Base-by-base conservation (phyloP, 2,888 invertebrate genomes). In the Zhuqinia jingwanae region DNA sequence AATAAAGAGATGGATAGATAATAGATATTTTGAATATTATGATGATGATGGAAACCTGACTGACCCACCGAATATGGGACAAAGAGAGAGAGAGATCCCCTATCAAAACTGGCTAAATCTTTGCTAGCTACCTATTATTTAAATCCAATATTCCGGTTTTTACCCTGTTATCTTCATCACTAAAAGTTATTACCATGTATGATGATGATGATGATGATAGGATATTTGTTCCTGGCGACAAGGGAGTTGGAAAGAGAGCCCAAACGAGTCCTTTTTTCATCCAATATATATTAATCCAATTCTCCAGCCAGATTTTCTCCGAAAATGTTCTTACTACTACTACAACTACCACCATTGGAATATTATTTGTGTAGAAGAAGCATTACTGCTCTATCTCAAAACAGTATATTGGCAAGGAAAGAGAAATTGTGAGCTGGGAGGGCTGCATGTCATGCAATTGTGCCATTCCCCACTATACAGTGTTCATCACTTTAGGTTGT, bases 261-360 rank as follows among this genome's bases (percentile, higher is more conserved):
- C 0, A 42, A 2, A 22, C 11, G 22, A 70, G 1, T 53, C 53
- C 27, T 50, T 45, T 50, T 73, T 47, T 47, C 15, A 73, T 30
- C 42, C n/a, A 36, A n/a, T 25, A 50, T 25, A n/a, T n/a, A n/a
- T n/a, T n/a, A 25, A 70, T 50, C 27, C 47, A 15, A 70, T 70
- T 45, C 50, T 50, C 17, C 68, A 73, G 27, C 17, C 68, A 73
- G 27, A 53, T 73, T 73, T 73, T 13, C 73, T 27, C 60, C 0
- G n/a, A 17, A 68, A 13, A 45, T n/a, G n/a, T n/a, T n/a, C n/a
- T n/a, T n/a, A n/a, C n/a, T n/a, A n/a, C n/a, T n/a, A n/a, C n/a
- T n/a, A n/a, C n/a, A n/a, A n/a, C n/a, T n/a, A n/a, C n/a, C n/a
- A n/a, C n/a, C n/a, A n/a, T n/a, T n/a, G 36, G 5, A 6, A 36